These are phyloP conservation scores for Pararge aegeria DNA, from an alignment of 1,140 invertebrate genomes.

Conservation along the genomic window DNA sequence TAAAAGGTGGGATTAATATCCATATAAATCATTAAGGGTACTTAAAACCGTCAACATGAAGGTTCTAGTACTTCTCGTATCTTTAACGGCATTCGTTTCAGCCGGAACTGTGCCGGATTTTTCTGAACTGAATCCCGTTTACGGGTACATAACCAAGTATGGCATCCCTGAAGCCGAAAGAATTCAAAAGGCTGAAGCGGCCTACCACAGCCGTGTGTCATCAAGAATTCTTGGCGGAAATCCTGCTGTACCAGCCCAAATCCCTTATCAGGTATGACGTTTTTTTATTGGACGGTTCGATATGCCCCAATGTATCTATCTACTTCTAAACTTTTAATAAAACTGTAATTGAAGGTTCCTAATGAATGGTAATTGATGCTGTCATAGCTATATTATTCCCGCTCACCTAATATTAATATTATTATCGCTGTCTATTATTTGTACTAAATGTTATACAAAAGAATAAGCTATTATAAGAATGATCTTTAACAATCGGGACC, in stretches of 20 bases:
- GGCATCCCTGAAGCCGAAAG: constrained; percentile 45
- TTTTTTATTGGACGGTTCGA: background rate
- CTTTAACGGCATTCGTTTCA: constrained; percentile 19
- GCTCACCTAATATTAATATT: too few species aligned
- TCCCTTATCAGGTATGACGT: constrained; percentile 27
- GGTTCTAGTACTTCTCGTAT: constrained; percentile 13
- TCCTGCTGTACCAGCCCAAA: constrained; percentile 16
- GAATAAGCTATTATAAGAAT: too few species aligned
- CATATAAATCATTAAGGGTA: background rate
- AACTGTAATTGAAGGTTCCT: too few species aligned
- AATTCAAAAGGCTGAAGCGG: constrained; percentile 41
- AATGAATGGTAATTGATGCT: too few species aligned
- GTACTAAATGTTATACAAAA: too few species aligned
- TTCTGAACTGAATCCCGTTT: constrained; percentile 23
- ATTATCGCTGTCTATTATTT: too few species aligned
- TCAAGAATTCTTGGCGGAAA: constrained; percentile 20
- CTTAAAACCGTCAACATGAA: constrained; percentile 18
- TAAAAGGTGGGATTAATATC: background rate
- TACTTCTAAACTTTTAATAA: too few species aligned
- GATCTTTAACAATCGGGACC: too few species aligned
- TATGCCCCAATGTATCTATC: too few species aligned
- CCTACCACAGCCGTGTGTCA: background rate
- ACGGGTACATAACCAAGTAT: constrained; percentile 36
- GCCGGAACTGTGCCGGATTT: constrained; percentile 9
- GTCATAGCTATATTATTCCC: too few species aligned